A percentile compares a stretch with the other conserved stretches of the same genome.
Conservation (phyloP, 2,888 invertebrate species). For the Conistra vaccinii region DNA sequence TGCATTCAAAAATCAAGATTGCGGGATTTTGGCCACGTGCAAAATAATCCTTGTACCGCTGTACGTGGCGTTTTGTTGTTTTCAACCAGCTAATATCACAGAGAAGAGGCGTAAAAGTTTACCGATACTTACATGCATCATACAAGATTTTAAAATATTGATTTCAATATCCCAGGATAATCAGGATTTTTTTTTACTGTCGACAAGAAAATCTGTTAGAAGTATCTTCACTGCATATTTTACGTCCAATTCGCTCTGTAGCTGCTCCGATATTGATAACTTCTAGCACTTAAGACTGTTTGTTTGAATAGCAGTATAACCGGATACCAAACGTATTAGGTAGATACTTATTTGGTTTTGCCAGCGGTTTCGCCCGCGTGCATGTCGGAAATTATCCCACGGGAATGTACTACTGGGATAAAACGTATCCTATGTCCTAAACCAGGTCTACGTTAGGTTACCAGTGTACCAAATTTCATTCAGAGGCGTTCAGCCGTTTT, state of each 20-base stretch:
- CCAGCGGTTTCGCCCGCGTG: no score
- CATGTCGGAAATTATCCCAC: no score
- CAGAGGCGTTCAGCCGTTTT: no score
- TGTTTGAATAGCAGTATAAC: background rate
- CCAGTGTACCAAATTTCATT: no score
- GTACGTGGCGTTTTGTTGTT: background rate
- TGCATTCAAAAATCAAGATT: background rate
- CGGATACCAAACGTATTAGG: no score
- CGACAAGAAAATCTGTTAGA: slow-evolving; percentile 19
- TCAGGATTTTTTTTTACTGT: slow-evolving; percentile 13
- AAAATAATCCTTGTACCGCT: background rate
- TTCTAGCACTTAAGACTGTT: background rate
- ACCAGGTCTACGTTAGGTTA: no score
- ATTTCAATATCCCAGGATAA: slow-evolving; percentile 14
- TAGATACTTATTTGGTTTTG: no score
- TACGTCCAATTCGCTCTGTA: slow-evolving; percentile 11
- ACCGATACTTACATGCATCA: background rate
- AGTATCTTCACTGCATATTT: slow-evolving; percentile 34
- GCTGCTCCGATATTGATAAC: slow-evolving; percentile 31
- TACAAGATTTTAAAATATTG: slow-evolving; percentile 24
- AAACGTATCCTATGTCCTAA: no score
- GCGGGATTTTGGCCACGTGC: background rate
- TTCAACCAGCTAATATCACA: background rate
- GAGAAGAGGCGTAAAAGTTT: background rate
- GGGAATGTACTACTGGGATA: no score